Evolutionary conservation across 2,888 invertebrate species (phyloP).

Genomic region (Cheilosia vulpina): DNA sequence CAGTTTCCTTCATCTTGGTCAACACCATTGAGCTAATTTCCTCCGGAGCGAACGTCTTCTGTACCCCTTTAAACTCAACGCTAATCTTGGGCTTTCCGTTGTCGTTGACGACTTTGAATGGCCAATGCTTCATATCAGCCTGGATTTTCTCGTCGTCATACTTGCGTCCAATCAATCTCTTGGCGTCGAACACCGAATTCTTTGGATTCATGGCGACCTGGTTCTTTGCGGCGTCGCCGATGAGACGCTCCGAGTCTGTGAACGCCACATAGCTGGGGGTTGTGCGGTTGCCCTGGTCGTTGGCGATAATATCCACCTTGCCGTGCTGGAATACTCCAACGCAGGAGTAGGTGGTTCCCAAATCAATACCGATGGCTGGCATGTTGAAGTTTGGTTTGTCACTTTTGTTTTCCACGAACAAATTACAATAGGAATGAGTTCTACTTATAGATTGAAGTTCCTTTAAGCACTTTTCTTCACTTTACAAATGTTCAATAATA

Average conservation of each 20-base stretch:
- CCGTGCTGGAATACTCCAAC: constrained; percentile 92
- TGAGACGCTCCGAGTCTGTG: constrained; percentile 91
- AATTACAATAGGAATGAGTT: neutral
- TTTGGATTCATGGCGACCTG: constrained; percentile 93
- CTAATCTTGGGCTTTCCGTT: constrained; percentile 91
- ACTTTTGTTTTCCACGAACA: constrained; percentile 84
- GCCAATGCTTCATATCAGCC: constrained; percentile 95
- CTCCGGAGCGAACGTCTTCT: constrained; percentile 93
- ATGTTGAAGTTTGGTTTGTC: constrained; percentile 89
- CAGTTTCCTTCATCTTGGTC: constrained; percentile 95
- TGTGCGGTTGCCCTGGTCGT: constrained; percentile 92
- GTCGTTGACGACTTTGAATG: constrained; percentile 92
- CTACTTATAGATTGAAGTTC: neutral
- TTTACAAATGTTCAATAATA: neutral
- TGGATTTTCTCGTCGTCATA: constrained; percentile 94
- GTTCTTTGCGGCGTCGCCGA: constrained; percentile 91
- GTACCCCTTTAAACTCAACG: constrained; percentile 93
- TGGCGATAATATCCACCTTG: constrained; percentile 92
- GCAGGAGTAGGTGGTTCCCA: constrained; percentile 95
- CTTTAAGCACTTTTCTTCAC: neutral
- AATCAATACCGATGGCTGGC: constrained; percentile 91
- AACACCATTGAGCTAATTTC: constrained; percentile 95
- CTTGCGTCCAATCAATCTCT: constrained; percentile 95
- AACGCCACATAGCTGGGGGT: constrained; percentile 91
- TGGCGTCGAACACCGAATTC: constrained; percentile 95